Conservation (phyloP, 2,888 invertebrate species). For the Chloroclysta siterata region DNA sequence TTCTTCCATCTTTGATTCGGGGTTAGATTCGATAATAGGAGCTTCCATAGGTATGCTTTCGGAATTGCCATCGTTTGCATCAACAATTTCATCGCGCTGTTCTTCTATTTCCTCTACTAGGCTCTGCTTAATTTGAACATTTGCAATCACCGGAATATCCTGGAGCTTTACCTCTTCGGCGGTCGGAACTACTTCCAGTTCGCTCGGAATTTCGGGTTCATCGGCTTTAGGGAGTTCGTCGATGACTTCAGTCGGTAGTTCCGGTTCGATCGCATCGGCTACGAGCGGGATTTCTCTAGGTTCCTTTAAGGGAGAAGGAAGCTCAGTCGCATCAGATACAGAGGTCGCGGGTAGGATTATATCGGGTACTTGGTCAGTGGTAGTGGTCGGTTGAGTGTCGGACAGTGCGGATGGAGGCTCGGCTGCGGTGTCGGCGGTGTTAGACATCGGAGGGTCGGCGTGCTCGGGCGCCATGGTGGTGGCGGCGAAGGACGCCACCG, state of each 20-base stretch:
- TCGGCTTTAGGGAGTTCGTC: constrained; percentile 6
- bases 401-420: constrained; percentile 58
- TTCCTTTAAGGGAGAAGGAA: constrained; percentile 50
- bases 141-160: constrained; percentile 3
- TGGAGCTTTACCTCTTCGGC: constrained; percentile 1
- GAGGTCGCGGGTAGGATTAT: constrained; percentile 39
- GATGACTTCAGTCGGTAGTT: constrained; percentile 13
- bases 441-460: constrained; percentile 75
- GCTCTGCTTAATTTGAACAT: constrained; percentile 6
- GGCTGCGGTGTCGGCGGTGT: constrained; percentile 68
- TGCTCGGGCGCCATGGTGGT: constrained; percentile 86
- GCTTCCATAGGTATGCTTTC: constrained; percentile 10
- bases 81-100: constrained; percentile 6
- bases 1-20: constrained; percentile 21
- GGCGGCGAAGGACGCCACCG: constrained; percentile 90
- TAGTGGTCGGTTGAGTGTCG: constrained; percentile 51
- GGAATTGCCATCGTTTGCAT: constrained; percentile 6
- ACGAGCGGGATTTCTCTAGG: constrained; percentile 38
- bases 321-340: constrained; percentile 43
- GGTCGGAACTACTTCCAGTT: constrained; percentile 13
- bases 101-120: constrained; percentile 17
- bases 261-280: constrained; percentile 13
- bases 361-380: constrained; percentile 45
- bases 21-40: constrained; percentile 14
- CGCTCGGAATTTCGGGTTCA: constrained; percentile 5